Base-by-base conservation (phyloP, 1,140 invertebrate genomes). In the Drosophila busckii region DNA sequence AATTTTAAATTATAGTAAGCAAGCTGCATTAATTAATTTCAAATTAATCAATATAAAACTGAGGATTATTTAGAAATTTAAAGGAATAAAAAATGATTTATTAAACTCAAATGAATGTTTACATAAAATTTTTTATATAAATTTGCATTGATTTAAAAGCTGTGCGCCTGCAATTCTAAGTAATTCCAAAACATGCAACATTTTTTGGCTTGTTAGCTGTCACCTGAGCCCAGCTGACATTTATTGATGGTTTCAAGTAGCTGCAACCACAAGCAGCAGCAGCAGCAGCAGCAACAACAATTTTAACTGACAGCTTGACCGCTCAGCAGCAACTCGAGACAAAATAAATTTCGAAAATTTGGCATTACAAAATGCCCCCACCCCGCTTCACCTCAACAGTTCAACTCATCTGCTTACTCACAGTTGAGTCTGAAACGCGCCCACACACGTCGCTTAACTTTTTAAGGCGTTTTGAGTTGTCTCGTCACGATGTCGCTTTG, bases 381-480 rank as follows among this genome's bases (percentile, higher is more conserved):
- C 22, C 37, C 1, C 3, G 35, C 32, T 4, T 25, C 26, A n/a
- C n/a, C n/a, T n/a, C n/a, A n/a, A n/a, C n/a, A n/a, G n/a, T n/a
- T n/a, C n/a, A n/a, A n/a, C n/a, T n/a, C n/a, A n/a, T n/a, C n/a
- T n/a, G n/a, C n/a, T n/a, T 5, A 25, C n/a, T 13, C 35, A 40
- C 15, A 49, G 15, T 25, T 49, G 35, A 26, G n/a, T 22, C 25
- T 7, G 32, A 25, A 32, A 16, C 40, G 10, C 25, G 22, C 19
- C 49, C 35, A 38, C 28, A 34, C 23, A 12, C 9, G 49, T 55
- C 49, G 32, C 45, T 62, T 41, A 52, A n/a, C n/a, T n/a, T n/a
- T 71, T 73, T 75, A 73, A 73, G 70, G 70, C 70, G 69, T 75
- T 73, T 73, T 73, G 64, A 35, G 32, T 62, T 17, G 40, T 40